Base-by-base conservation (phyloP, 1,140 invertebrate genomes). In the Hetaerina americana region DNA sequence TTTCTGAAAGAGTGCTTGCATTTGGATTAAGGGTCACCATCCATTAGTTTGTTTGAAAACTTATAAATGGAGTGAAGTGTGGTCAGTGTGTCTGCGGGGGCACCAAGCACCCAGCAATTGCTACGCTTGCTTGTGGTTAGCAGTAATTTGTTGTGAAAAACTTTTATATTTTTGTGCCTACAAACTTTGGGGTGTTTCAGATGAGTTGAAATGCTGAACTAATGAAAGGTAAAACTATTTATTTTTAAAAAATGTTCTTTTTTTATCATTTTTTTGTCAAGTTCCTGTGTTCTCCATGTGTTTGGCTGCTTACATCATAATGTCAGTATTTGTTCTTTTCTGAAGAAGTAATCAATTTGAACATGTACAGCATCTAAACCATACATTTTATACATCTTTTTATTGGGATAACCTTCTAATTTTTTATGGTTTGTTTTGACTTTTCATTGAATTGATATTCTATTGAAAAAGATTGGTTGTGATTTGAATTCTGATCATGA, bases 211-310 rank as follows among this genome's bases (percentile, higher is more conserved):
- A 10, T 57, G 40, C 40, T 57, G 40, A 57, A 57, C 40, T 57
- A 57, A 57, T 57, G 40, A 57, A n/a, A 57, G 40, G 40, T 57
- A n/a, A 57, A 57, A 57, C 40, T 57, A 57, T 57, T 57, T 57
- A 57, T 57, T 57, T 57, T 57, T 57, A 5, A 57, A 57, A 57
- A 57, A 18, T 18, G 15, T 57, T n/a, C 22, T 57, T 57, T 57
- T 57, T 57, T 18, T 57, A 57, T n/a, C n/a, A n/a, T n/a, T n/a
- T n/a, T 5, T 57, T 57, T 57, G 40, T 57, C 40, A 57, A 57
- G 40, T 57, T 57, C 40, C 40, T 57, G 40, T 57, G 40, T 57
- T 57, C 10, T 57, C 40, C 15, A 57, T 57, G 40, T 57, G 40
- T 57, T 57, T 57, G 40, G 40, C 40, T 57, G 40, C 40, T 57